Evolutionary conservation across 2,888 invertebrate species (phyloP).

Genomic region (Ormia ochracea): DNA sequence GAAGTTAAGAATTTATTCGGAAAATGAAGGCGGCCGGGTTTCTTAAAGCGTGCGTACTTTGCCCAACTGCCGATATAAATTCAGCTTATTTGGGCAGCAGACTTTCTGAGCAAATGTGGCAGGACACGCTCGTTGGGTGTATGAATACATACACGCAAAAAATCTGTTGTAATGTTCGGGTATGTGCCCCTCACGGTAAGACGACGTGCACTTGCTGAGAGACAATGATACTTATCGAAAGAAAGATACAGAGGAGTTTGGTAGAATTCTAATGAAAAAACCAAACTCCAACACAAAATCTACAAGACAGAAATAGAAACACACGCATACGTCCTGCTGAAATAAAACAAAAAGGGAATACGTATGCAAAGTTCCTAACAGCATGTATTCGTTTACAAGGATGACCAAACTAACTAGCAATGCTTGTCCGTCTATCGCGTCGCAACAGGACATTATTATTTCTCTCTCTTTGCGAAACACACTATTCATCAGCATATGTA

Average conservation of each 20-base stretch:
- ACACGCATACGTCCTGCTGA: not conserved
- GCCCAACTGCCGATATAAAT: too few relatives aligned
- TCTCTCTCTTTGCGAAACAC: constrained; percentile 51
- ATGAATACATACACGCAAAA: not conserved
- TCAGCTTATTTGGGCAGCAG: too few relatives aligned
- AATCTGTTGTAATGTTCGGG: not conserved
- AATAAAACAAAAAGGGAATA: constrained; percentile 57
- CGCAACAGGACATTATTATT: constrained; percentile 64
- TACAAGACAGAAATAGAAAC: constrained; percentile 28
- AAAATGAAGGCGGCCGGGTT: too few relatives aligned
- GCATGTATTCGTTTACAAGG: constrained; percentile 59
- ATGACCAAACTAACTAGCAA: constrained; percentile 59
- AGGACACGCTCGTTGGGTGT: not conserved
- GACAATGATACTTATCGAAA: constrained; percentile 50
- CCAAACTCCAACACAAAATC: constrained; percentile 44
- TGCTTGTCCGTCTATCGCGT: constrained; percentile 58
- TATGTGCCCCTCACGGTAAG: constrained; percentile 44
- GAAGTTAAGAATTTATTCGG: too few relatives aligned
- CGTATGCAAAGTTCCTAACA: constrained; percentile 67
- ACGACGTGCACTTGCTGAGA: constrained; percentile 53
- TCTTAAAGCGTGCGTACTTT: too few relatives aligned
- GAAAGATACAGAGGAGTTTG: constrained; percentile 44
- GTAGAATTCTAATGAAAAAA: constrained; percentile 15
- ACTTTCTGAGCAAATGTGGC: not conserved
- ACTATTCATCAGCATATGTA: not conserved